Evolutionary conservation across 2,113 vertebrate genomes (phyloP).

Genomic region (Pseudopipra pipra): DNA sequence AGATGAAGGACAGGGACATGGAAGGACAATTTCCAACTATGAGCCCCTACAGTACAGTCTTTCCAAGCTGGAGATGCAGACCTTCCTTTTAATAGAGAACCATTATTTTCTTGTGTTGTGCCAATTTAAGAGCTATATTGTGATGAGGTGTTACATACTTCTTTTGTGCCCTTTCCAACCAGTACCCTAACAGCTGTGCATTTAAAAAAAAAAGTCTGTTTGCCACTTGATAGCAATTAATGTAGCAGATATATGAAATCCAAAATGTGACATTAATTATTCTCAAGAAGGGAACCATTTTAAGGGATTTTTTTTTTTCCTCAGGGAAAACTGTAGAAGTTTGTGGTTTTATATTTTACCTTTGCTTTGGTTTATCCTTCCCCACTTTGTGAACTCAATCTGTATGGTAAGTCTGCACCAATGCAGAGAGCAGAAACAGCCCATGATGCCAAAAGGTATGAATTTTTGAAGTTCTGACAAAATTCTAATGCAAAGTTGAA

Average conservation of each 20-base stretch:
- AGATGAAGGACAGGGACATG: not conserved
- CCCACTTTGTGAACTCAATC: not conserved
- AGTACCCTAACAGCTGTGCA: not conserved
- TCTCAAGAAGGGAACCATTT: not conserved
- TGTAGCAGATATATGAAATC: not conserved
- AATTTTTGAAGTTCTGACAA: not conserved
- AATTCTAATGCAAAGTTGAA: constrained; percentile 9
- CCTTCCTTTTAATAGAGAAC: not conserved
- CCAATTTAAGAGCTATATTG: not conserved
- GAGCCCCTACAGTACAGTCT: not conserved
- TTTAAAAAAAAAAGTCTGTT: not conserved
- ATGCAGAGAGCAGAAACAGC: not conserved
- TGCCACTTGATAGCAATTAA: not conserved
- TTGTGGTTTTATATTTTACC: not conserved
- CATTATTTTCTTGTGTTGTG: not conserved
- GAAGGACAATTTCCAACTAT: not conserved
- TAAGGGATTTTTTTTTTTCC: not conserved
- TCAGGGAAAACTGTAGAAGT: not conserved
- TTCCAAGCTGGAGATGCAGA: not conserved
- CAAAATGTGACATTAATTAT: not conserved
- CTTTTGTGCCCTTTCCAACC: not conserved
- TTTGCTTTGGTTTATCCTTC: not conserved
- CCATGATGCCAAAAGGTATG: not conserved
- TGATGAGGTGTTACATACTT: not conserved
- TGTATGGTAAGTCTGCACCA: not conserved